Evolutionary conservation across 2,888 invertebrate species (phyloP).

Genomic region (Drosophila histrio): DNA sequence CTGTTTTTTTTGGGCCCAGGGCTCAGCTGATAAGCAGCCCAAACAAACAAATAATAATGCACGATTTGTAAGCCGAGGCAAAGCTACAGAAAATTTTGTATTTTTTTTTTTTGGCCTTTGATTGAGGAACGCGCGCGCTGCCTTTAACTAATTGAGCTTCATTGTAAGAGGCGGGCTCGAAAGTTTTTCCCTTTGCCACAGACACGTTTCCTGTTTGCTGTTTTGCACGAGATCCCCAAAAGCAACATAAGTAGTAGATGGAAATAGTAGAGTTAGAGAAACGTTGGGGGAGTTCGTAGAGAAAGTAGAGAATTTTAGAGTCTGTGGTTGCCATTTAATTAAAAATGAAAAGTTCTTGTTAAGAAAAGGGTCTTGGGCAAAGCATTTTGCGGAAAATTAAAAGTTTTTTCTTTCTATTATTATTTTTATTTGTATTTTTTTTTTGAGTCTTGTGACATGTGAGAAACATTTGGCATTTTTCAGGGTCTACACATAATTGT

Average conservation of each 20-base stretch:
- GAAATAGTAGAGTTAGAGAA: constrained; percentile 1
- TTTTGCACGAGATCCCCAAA: constrained; percentile 6
- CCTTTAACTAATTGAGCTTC: constrained; percentile 75
- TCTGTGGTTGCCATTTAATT: constrained; percentile 68
- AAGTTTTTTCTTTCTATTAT: constrained; percentile 66
- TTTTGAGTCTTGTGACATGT: constrained; percentile 59
- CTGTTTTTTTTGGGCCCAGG: constrained; percentile 29
- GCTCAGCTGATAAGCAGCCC: constrained; percentile 72
- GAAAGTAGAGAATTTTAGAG: constrained; percentile 15
- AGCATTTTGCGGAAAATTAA: constrained; percentile 72
- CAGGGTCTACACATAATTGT: constrained; percentile 39
- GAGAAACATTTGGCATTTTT: constrained; percentile 48
- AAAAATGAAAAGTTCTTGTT: constrained; percentile 75
- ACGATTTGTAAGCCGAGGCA: constrained; percentile 63
- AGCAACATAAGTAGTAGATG: neutral
- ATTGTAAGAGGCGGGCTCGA: constrained; percentile 57
- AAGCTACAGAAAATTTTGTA: neutral
- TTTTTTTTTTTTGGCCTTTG: constrained; percentile 46
- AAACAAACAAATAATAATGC: constrained; percentile 78
- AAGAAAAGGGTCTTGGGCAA: constrained; percentile 59
- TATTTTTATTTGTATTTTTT: constrained; percentile 31
- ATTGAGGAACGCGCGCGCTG: constrained; percentile 66
- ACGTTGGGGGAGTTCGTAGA: neutral
- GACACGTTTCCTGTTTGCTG: constrained; percentile 52
- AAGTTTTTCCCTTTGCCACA: constrained; percentile 46